Conservation (phyloP, 2,888 invertebrate species). For the Drosophila merina region DNA sequence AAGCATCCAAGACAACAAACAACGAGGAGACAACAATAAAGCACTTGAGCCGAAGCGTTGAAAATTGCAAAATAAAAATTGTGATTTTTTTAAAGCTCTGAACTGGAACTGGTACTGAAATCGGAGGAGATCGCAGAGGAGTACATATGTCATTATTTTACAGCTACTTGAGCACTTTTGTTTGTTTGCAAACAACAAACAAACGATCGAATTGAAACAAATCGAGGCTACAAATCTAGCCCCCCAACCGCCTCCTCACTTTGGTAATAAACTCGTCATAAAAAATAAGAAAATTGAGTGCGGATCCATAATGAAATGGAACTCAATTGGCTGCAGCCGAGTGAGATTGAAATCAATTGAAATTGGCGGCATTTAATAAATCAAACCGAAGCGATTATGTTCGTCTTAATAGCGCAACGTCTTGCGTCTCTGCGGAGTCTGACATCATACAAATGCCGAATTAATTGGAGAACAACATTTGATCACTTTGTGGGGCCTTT, state of each 20-base stretch:
- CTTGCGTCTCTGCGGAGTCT: constrained; percentile 21
- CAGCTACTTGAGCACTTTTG: constrained; percentile 43
- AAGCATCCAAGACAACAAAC: constrained; percentile 19
- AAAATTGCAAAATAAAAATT: constrained; percentile 43
- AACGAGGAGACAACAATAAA: constrained; percentile 26
- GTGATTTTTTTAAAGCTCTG: constrained; percentile 39
- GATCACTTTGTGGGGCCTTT: constrained; percentile 24
- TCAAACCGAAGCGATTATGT: constrained; percentile 61
- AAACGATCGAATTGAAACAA: constrained; percentile 31
- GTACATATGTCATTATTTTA: constrained; percentile 60
- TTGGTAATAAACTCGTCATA: constrained; percentile 66
- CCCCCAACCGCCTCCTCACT: constrained; percentile 6
- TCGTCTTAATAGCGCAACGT: constrained; percentile 43
- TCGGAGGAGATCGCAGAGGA: constrained; percentile 14
- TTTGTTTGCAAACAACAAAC: constrained; percentile 59
- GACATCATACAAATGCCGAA: constrained; percentile 58
- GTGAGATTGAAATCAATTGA: constrained; percentile 77
- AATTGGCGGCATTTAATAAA: constrained; percentile 71
- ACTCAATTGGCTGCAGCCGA: constrained; percentile 61
- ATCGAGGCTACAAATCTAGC: constrained; percentile 3
- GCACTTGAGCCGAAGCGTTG: constrained; percentile 33
- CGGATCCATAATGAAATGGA: constrained; percentile 71
- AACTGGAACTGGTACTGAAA: constrained; percentile 53
- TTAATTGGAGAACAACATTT: constrained; percentile 17
- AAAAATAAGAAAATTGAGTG: constrained; percentile 59